A percentile compares a stretch with the other conserved stretches of the same genome.
phyloP scores from a whole-genome alignment of 2,888 invertebrate genomes.

The Epistrophella euchroma region DNA sequence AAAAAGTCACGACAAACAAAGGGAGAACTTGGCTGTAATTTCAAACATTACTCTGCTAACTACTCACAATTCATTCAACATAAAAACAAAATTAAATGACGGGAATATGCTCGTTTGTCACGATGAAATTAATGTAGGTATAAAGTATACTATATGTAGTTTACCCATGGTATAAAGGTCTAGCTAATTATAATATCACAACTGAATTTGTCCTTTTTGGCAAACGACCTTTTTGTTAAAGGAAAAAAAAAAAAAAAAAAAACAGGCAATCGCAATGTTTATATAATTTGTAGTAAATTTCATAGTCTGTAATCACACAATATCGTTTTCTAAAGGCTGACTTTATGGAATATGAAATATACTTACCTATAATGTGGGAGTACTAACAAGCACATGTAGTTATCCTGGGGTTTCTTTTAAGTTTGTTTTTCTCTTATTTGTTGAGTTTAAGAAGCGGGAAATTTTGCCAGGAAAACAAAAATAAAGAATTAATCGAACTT shows the following conservation, averaged over 20 bases:
- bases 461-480: neutral
- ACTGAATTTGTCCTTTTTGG: conserved; percentile 33
- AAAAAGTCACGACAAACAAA: conserved; percentile 70
- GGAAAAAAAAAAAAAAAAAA: too few relatives aligned
- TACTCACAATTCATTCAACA: conserved; percentile 38
- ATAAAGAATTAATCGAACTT: too few relatives aligned
- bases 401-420: neutral
- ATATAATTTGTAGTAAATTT: conserved; percentile 23
- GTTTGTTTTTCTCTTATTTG: neutral
- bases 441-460: neutral
- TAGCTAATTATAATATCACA: conserved; percentile 38
- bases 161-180: conserved; percentile 8
- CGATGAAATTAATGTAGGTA: conserved; percentile 36
- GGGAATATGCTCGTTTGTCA: conserved; percentile 39
- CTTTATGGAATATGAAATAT: neutral
- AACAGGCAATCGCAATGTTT: conserved; percentile 35
- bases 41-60: conserved; percentile 25
- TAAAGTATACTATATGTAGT: neutral
- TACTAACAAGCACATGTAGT: neutral
- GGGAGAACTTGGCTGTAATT: conserved; percentile 30
- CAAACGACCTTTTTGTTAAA: conserved; percentile 13
- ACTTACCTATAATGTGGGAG: neutral
- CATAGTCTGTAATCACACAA: conserved; percentile 33
- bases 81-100: conserved; percentile 32
- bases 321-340: conserved; percentile 9